Base-by-base conservation (phyloP, 2,113 vertebrate genomes). In the Labrus mixtus region DNA sequence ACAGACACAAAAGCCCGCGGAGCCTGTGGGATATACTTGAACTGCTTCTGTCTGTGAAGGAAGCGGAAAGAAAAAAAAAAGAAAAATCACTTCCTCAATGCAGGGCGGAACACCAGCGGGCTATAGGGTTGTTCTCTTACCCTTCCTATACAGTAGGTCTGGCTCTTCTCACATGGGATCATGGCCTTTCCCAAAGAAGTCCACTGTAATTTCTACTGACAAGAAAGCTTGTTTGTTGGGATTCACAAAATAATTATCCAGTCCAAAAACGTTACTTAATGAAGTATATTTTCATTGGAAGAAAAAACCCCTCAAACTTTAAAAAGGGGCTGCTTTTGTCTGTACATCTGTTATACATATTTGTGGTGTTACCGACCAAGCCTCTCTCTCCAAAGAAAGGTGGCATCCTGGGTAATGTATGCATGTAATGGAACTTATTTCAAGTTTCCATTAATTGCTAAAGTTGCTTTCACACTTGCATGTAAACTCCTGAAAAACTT, bases 51-150 rank as follows among this genome's bases (percentile, higher is more conserved):
- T 77, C 77, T 86, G 76, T 25, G 59, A 48, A 60, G 82, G 72
- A 83, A 91, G 74, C 78, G 78, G 63, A 89, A 83, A 86, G 36
- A 77, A 71, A 75, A 84, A 70, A 84, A 25, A 79, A 71, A 74
- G 81, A 70, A 60, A 39, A 39, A 39, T 73, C 55, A 73, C 78
- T 87, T 91, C 87, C 91, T 87, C 56, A 58, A 53, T n/a, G 23
- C 22, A 43, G 71, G 74, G 77, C 16, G 19, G 41, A 33, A 67
- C 6, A 50, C 76, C 48, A 59, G 23, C 11, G 11, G n/a, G 12
- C 48, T 60, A 19, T 22, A 19, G n/a, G 39, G 60, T 41, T 15
- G 46, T 75, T 65, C 15, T 58, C 19, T 73, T 61, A 36, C n/a
- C 0, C 53, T 68, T 71, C n/a, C n/a, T 50, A 58, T 45, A 57